These are phyloP conservation scores for Pachypeltis micranthus DNA, from an alignment of 1,140 invertebrate species.

Conservation along the genomic window DNA sequence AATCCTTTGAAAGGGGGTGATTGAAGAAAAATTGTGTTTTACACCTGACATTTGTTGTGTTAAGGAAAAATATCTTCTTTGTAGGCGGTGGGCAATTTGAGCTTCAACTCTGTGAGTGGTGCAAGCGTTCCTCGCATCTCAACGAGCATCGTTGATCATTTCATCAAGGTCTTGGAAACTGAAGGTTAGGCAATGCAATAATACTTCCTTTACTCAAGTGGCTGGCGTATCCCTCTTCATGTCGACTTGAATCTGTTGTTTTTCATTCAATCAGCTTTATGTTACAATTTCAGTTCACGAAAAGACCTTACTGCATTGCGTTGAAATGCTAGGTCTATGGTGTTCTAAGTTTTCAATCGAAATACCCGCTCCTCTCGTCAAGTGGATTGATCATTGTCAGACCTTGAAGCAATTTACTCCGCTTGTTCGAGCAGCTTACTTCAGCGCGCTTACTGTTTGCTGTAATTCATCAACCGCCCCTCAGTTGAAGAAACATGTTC, in stretches of 20 bases:
- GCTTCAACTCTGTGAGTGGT: conserved; percentile 53
- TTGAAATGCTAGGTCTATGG: conserved; percentile 74
- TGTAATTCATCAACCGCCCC: conserved; percentile 44
- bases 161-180: conserved; percentile 66
- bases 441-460: conserved; percentile 53
- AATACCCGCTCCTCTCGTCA: conserved; percentile 56
- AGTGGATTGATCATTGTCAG: conserved; percentile 68
- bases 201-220: no score
- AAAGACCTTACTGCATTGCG: conserved; percentile 67
- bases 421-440: conserved; percentile 62
- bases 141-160: conserved; percentile 48
- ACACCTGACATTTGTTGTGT: no score
- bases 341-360: conserved; percentile 50
- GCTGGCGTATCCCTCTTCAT: conserved; percentile 17
- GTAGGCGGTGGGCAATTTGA: conserved; percentile 67
- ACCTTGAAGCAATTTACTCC: conserved; percentile 64
- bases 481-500: conserved; percentile 41
- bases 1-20: no score
- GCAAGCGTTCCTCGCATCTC: conserved; percentile 47
- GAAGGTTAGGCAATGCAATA: no score
- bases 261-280: no score
- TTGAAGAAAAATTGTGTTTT: no score
- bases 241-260: conserved; percentile 12
- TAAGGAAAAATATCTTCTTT: no score
- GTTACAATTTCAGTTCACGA: conserved; percentile 75